Evolutionary conservation across 2,797 vertebrate species (phyloP).

Genomic region (Tauraco hartlaubi): DNA sequence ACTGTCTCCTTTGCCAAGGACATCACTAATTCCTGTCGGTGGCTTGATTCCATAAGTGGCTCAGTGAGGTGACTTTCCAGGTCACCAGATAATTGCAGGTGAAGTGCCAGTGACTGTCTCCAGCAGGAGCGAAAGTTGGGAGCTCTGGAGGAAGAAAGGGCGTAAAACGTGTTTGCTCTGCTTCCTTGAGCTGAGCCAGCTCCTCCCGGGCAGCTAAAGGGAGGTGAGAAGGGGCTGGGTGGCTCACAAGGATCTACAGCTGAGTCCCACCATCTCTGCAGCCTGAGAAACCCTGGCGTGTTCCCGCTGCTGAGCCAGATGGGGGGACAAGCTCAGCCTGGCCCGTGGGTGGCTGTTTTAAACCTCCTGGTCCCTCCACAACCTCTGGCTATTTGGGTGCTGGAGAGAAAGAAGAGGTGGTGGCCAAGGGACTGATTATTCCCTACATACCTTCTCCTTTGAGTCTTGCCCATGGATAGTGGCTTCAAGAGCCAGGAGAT

Average conservation of each 20-base stretch:
- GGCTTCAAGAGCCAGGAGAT: neutral
- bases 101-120: slow-evolving; percentile 32
- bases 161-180: neutral
- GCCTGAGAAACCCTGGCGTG: neutral
- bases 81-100: slow-evolving; percentile 56
- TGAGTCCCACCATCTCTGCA: accelerated
- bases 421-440: neutral
- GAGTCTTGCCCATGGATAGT: neutral
- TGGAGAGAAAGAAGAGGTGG: neutral
- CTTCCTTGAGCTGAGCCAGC: neutral
- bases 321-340: accelerated
- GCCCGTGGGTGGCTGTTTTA: accelerated
- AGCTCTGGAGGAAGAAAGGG: neutral
- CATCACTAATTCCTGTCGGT: slow-evolving; percentile 37
- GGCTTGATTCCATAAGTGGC: slow-evolving; percentile 58
- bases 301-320: neutral
- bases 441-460: neutral
- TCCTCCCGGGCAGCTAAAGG: neutral
- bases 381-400: neutral
- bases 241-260: neutral
- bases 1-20: slow-evolving; percentile 62
- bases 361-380: neutral
- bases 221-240: neutral
- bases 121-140: slow-evolving; percentile 25
- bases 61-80: slow-evolving; percentile 65